Base-by-base conservation (phyloP, 2,888 invertebrate genomes). In the Epinotia ramella region DNA sequence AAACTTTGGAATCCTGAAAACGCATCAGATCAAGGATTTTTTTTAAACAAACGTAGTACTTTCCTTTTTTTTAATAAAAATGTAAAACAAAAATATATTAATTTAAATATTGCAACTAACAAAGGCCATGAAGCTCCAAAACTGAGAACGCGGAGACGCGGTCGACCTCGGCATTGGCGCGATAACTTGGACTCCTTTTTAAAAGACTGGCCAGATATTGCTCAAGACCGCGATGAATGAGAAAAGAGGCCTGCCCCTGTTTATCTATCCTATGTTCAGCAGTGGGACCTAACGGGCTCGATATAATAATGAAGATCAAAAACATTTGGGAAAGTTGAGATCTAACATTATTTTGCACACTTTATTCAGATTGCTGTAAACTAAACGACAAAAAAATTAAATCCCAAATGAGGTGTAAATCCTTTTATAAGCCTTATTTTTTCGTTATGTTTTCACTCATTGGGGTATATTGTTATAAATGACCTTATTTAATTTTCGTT, bases 381-480 rank as follows among this genome's bases (percentile, higher is more conserved):
- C 18, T 44, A 44, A 28, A 33, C 3, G 9, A 5, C 40, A 40
- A 9, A 33, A 53, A 53, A 53, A 33, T 56, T 24, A 24, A 60
- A 59, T 46, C 69, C 46, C 46, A 60, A 69, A 28, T 69, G 59
- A 60, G 59, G 46, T 59, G 59, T 59, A 46, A 46, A 59, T 60
- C 44, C 24, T 7, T 59, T 53, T 57, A 46, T 9, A 60, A 24
- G 69, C 59, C 60, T n/a, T 69, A 60, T 60, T 69, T 69, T 60
- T 59, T 69, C 46, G 46, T 69, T 69, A 66, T 11, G 7, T 28
- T 24, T 24, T 59, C 59, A 20, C 44, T 67, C 40, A 57, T 33
- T 67, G 6, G 18, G 49, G 66, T 46, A 11, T 56, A 56, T 67
- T 33, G 28, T 67, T 33, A 57, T 67, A 56, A 67, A 67, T 56